Conservation (phyloP, 2,888 invertebrate genomes). For the Synanthedon andrenaeformis region DNA sequence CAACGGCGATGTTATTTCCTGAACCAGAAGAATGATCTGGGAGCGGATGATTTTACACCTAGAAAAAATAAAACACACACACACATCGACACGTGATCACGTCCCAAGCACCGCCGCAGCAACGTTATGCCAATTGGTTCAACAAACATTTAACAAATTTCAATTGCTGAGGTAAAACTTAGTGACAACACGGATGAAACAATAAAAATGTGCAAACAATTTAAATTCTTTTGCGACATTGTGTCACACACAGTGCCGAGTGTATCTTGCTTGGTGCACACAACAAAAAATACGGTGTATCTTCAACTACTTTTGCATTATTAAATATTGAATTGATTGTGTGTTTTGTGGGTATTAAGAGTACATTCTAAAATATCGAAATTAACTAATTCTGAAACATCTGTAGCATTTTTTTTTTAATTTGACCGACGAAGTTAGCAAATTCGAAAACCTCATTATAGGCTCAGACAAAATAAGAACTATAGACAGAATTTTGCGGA, state of each 20-base stretch:
- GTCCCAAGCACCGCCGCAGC: conserved; percentile 32
- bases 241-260: conserved; percentile 2
- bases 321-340: too few species aligned
- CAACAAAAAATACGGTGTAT: conserved; percentile 1
- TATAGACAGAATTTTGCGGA: too few species aligned
- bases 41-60: conserved; percentile 70
- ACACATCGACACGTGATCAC: conserved; percentile 48
- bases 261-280: conserved; percentile 5
- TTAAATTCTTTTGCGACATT: background rate
- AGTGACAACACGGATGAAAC: conserved; percentile 3
- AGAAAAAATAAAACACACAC: conserved; percentile 60
- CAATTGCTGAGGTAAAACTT: conserved; percentile 5
- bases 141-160: conserved; percentile 12
- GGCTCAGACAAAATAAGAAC: too few species aligned
- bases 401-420: background rate
- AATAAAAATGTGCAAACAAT: conserved; percentile 3
- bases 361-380: too few species aligned
- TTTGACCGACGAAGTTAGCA: too few species aligned
- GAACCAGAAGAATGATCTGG: conserved; percentile 71
- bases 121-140: conserved; percentile 6
- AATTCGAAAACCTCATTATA: too few species aligned
- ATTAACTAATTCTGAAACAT: background rate
- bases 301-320: background rate
- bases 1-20: conserved; percentile 62
- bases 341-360: too few species aligned